Evolutionary conservation across 2,113 vertebrate genomes (phyloP), one percentile per base, ranked within the genome.

Genomic region (Apistogramma diplotaenia): DNA sequence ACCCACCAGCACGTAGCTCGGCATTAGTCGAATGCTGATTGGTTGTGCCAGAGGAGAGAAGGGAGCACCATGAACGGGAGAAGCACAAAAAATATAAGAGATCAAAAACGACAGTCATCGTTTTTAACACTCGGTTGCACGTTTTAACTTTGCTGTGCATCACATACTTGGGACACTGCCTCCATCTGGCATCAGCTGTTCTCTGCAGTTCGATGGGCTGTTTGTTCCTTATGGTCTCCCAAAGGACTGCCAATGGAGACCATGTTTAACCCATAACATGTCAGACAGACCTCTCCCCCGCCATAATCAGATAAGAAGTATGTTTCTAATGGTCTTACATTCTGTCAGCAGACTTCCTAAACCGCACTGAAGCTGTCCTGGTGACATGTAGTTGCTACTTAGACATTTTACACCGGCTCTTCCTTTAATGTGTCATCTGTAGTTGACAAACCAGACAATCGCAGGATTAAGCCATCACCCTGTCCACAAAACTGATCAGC

Each of bases 401-500:
- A 70, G 25, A 70, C 25, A 70, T 49, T 70, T 70, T 49, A 70
- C 18, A 11, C 51, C 31, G 65, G 65, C 25, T 70, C 43, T 70
- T 51, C 43, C 65, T 70, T 51, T 70, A 70, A 70, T 51, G 65
- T 51, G 65, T 70, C 65, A 70, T 51, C 43, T 70, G 25, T 55
- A 23, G 74, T 9, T 70, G 73, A 84, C 33, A 71, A 76, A 73
- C 70, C 10, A 35, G 77, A 61, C 67, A 59, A 85, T 70, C 2
- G 8, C 5, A 15, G 74, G 87, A 81, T 84, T 83, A 76, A 67
- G 55, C 72, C 74, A 31, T 51, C 76, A 57, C 19, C 46, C 65
- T 49, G 86, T 76, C 83, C 59, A 61, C 74, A 77, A 27, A 82
- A 81, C 81, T 78, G 76, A 89, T 91, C 61, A 55, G 83, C 46